These are phyloP conservation scores for Morone saxatilis DNA, from an alignment of 2,113 vertebrate genomes.

Conservation along the genomic window DNA sequence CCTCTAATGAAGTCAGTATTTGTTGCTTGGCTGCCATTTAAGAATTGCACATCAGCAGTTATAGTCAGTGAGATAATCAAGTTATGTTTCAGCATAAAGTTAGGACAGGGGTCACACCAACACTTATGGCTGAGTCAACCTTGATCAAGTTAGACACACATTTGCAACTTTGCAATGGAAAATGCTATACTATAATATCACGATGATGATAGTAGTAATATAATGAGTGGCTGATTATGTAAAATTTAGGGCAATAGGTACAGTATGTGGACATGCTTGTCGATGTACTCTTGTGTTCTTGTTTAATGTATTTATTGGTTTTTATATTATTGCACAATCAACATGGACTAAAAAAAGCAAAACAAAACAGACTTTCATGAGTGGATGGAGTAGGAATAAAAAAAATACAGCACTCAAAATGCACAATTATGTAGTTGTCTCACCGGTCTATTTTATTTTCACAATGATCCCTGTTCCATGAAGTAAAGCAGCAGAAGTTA, in stretches of 20 bases:
- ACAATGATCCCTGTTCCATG: too few relatives aligned
- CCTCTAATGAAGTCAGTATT: slow-evolving; percentile 18
- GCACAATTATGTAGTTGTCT: too few relatives aligned
- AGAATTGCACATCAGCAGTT: slow-evolving; percentile 12
- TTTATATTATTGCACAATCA: neutral
- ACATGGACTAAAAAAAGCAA: neutral
- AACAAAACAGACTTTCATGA: neutral
- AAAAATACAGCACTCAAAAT: too few relatives aligned
- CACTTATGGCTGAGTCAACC: neutral
- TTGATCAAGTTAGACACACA: neutral
- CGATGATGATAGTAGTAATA: neutral
- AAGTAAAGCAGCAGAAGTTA: too few relatives aligned
- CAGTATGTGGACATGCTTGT: neutral
- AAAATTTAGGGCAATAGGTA: neutral
- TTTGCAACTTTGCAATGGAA: neutral
- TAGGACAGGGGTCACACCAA: neutral
- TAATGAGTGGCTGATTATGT: neutral
- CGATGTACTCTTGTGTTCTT: neutral
- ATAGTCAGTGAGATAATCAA: neutral
- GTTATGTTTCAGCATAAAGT: neutral
- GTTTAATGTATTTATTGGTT: slow-evolving; percentile 1
- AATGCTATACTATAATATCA: neutral
- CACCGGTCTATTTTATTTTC: too few relatives aligned
- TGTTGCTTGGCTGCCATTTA: slow-evolving; percentile 37
- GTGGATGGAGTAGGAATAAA: too few relatives aligned